phyloP scores from a whole-genome alignment of 1,140 invertebrate genomes.

The Globodera ellingtonae region DNA sequence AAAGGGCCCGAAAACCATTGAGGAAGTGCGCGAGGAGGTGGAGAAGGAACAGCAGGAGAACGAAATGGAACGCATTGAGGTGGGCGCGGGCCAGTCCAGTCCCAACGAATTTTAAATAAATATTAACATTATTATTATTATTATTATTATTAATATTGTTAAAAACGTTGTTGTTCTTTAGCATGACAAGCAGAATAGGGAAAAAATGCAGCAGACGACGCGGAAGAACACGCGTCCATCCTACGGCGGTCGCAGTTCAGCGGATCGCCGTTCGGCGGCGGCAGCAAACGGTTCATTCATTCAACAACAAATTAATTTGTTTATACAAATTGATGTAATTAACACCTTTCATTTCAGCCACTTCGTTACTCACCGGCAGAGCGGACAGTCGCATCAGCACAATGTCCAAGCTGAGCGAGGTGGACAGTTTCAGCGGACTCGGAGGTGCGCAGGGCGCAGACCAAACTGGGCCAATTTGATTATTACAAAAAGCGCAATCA shows the following conservation, averaged over 20 bases:
- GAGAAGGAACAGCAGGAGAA: constrained; percentile 34
- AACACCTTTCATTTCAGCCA: not conserved
- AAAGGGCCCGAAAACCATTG: constrained; percentile 36
- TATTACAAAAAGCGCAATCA: too few relatives aligned
- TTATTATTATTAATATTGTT: too few relatives aligned
- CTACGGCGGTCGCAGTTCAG: constrained; percentile 25
- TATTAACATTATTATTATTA: too few relatives aligned
- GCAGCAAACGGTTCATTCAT: not conserved
- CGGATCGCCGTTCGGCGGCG: constrained; percentile 19
- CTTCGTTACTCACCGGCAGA: not conserved
- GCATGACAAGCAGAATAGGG: constrained; percentile 25
- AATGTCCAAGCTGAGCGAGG: not conserved
- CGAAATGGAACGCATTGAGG: constrained; percentile 31
- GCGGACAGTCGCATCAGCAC: constrained; percentile 15
- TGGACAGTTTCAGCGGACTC: not conserved
- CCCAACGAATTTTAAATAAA: too few relatives aligned
- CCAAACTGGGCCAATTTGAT: too few relatives aligned
- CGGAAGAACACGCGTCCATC: constrained; percentile 1
- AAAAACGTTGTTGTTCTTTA: not conserved
- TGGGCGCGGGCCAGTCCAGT: not conserved
- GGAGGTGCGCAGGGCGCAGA: not conserved
- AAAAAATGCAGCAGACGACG: not conserved
- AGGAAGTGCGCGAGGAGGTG: constrained; percentile 31
- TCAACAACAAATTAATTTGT: too few relatives aligned
- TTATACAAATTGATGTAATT: too few relatives aligned